Evolutionary conservation across 2,113 vertebrate genomes (phyloP).

Genomic region (Microtus oregoni): DNA sequence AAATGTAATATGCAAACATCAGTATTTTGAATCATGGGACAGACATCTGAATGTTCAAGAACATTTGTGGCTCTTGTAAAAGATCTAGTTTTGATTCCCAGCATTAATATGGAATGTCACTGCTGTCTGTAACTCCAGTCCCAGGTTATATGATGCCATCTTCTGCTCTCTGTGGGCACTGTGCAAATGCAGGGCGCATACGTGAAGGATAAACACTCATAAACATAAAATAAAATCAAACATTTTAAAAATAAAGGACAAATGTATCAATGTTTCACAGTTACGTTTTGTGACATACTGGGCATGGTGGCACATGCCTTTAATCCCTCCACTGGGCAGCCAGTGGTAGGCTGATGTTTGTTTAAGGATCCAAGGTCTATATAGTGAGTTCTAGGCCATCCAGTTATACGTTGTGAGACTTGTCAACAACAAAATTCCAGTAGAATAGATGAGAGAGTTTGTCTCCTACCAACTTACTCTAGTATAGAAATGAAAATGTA

Average conservation of each 20-base stretch:
- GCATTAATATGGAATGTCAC: not conserved
- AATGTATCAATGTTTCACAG: not conserved
- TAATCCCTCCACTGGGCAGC: not conserved
- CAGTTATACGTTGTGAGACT: not conserved
- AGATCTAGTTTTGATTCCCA: not conserved
- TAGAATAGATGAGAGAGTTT: constrained; percentile 2
- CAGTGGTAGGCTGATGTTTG: not conserved
- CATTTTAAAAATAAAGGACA: not conserved
- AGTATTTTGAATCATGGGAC: not conserved
- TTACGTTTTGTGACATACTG: not conserved
- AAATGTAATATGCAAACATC: not conserved
- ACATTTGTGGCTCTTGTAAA: not conserved
- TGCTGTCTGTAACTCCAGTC: not conserved
- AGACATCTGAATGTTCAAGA: not conserved
- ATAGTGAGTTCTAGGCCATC: not conserved
- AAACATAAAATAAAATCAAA: not conserved
- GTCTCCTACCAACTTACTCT: constrained; percentile 1
- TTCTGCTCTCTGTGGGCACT: not conserved
- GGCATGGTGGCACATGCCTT: not conserved
- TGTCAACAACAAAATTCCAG: not conserved
- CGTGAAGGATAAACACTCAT: not conserved
- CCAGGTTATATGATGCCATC: not conserved
- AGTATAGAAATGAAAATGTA: not conserved
- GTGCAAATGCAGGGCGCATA: not conserved
- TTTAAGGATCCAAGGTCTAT: not conserved